Conservation (phyloP, 1,140 invertebrate species). For the Cotesia chilonis region DNA sequence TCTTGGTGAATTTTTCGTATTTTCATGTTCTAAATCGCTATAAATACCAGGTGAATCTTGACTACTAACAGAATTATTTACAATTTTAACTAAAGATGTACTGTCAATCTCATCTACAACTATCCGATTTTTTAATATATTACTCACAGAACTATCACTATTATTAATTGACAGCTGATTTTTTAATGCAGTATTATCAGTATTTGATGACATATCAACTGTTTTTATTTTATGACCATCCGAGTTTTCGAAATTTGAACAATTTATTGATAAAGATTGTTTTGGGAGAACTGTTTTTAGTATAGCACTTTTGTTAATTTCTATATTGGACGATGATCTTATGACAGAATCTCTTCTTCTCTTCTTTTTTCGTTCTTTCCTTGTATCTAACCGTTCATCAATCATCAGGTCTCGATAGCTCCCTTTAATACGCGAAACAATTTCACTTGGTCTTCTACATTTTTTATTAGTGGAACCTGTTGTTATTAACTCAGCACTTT, state of each 20-base stretch:
- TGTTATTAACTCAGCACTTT: constrained; percentile 53
- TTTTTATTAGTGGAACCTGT: constrained; percentile 60
- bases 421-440: constrained; percentile 75
- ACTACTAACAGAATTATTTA: background rate
- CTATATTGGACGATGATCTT: constrained; percentile 39
- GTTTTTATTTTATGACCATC: background rate
- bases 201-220: background rate
- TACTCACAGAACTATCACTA: constrained; percentile 27
- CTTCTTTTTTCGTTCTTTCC: constrained; percentile 56
- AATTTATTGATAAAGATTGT: constrained; percentile 51
- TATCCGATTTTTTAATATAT: constrained; percentile 18
- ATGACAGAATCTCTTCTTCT: constrained; percentile 56
- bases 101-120: constrained; percentile 1
- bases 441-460: constrained; percentile 78
- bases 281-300: constrained; percentile 43
- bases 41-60: background rate
- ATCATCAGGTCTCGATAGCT: constrained; percentile 68
- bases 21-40: background rate
- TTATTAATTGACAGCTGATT: background rate
- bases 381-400: constrained; percentile 47
- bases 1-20: constrained; percentile 1
- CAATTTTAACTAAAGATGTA: background rate
- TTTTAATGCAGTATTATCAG: background rate
- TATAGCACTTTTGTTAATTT: constrained; percentile 23
- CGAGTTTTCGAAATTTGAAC: constrained; percentile 34